phyloP scores from a whole-genome alignment of 2,797 vertebrate species.

The Okamejei kenojei region DNA sequence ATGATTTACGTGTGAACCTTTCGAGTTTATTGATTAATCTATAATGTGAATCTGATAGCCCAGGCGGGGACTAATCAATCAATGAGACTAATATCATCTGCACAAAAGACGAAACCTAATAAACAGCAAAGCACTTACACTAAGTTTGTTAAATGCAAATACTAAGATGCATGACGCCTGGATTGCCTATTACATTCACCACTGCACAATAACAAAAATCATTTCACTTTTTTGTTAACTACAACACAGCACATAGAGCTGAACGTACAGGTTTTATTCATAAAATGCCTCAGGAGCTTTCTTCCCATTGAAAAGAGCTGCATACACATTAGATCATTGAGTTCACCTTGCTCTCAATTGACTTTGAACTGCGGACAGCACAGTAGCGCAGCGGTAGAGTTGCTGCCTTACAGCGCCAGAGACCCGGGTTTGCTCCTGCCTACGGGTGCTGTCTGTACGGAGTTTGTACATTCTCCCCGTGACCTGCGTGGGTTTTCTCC shows the following conservation, averaged over 20 bases:
- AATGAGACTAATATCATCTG: not conserved
- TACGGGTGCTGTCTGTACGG: too few species aligned
- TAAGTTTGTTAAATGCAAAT: conserved; percentile 23
- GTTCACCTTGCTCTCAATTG: not conserved
- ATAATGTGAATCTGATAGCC: conserved; percentile 33
- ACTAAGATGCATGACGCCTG: conserved; percentile 8
- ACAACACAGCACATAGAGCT: not conserved
- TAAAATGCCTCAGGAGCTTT: not conserved
- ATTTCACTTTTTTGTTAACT: conserved; percentile 23
- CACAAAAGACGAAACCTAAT: not conserved
- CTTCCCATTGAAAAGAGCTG: not conserved
- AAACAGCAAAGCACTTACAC: conserved; percentile 30
- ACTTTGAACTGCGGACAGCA: not conserved
- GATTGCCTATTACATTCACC: conserved; percentile 30
- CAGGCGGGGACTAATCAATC: conserved; percentile 24
- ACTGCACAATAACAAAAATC: conserved; percentile 34
- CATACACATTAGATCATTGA: not conserved
- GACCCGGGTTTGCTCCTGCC: too few species aligned
- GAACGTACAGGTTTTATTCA: not conserved
- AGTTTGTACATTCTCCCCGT: too few species aligned
- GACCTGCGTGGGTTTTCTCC: too few species aligned
- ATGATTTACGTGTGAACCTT: conserved; percentile 26
- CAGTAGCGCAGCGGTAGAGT: too few species aligned
- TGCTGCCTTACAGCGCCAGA: too few species aligned
- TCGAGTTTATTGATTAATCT: conserved; percentile 35